phyloP scores from a whole-genome alignment of 2,888 invertebrate genomes.

The Graphium colonna region DNA sequence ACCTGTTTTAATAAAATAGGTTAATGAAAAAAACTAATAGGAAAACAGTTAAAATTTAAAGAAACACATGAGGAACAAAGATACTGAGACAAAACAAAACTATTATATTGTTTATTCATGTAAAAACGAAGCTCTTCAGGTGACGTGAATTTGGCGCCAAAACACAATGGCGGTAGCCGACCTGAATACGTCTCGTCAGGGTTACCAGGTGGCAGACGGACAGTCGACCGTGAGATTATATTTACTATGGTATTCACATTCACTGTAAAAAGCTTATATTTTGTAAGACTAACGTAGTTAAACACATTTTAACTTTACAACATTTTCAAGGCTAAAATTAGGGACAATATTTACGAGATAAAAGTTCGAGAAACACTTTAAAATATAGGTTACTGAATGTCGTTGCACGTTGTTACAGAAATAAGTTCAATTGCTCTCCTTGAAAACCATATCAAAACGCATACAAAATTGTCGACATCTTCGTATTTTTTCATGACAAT shows the following conservation, averaged over 20 bases:
- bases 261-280: neutral
- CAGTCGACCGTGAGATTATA: neutral
- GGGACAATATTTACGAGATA: no score
- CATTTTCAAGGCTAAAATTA: no score
- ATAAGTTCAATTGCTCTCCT: no score
- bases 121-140: constrained; percentile 29
- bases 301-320: neutral
- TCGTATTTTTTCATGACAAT: no score
- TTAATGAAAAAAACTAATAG: no score
- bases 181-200: constrained; percentile 29
- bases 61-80: neutral
- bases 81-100: neutral
- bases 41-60: no score
- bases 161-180: constrained; percentile 34
- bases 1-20: no score
- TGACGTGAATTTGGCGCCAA: constrained; percentile 51
- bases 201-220: constrained; percentile 20
- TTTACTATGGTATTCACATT: neutral
- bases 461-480: no score
- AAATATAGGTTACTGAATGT: no score
- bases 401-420: no score
- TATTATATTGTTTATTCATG: constrained; percentile 29
- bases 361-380: no score
- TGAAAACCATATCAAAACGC: no score
- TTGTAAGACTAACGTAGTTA: neutral